Conservation (phyloP, 23 tunicate species). For the Styela plicata region DNA sequence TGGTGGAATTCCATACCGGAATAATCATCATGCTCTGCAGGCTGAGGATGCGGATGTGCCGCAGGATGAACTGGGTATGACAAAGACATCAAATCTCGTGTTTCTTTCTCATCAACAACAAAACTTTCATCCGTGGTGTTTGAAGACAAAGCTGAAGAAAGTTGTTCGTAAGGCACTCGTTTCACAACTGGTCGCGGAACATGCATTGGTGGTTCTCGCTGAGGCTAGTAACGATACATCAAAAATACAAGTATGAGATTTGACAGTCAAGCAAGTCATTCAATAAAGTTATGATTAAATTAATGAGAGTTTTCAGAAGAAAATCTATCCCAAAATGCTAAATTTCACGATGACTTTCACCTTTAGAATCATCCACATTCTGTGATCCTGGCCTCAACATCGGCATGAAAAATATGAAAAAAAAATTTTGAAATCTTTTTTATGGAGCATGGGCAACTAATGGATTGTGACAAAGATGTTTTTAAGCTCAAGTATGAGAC, state of each 20-base stretch:
- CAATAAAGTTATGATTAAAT: no score
- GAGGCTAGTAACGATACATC: neutral
- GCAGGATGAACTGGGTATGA: neutral
- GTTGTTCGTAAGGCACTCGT: neutral
- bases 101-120: neutral
- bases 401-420: no score
- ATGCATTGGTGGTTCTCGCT: neutral
- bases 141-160: neutral
- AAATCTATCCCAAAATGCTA: no score
- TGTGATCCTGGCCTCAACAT: no score
- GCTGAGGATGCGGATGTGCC: neutral
- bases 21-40: constrained; percentile 5
- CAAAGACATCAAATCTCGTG: neutral
- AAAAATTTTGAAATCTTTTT: no score
- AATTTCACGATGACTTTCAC: no score
- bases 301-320: no score
- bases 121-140: neutral
- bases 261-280: no score
- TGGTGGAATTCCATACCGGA: neutral
- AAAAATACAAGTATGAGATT: neutral
- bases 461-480: no score
- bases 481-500: no score
- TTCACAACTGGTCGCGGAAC: neutral
- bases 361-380: no score
- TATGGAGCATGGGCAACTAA: no score